Evolutionary conservation across 1,140 invertebrate species (phyloP).

Genomic region (Drosophila tsacasi): DNA sequence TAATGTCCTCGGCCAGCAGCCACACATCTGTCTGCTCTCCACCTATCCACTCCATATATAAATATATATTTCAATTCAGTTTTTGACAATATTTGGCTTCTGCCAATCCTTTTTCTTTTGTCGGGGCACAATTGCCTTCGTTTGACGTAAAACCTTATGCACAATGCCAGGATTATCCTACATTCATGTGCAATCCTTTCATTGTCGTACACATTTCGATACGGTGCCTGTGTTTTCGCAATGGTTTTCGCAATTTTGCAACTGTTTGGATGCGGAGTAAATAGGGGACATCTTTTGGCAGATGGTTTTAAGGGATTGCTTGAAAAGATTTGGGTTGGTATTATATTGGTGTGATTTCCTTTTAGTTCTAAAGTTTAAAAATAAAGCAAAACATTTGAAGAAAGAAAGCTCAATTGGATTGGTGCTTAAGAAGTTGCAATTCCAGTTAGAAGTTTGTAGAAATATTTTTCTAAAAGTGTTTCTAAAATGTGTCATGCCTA

Average conservation of each 20-base stretch:
- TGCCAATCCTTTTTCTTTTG: conserved; percentile 40
- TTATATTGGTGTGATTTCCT: too few species aligned
- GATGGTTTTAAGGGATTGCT: conserved; percentile 11
- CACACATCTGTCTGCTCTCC: conserved; percentile 27
- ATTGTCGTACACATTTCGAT: conserved; percentile 50
- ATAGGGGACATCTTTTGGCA: conserved; percentile 25
- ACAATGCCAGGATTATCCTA: conserved; percentile 62
- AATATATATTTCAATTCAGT: conserved; percentile 22
- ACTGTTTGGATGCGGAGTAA: conserved; percentile 34
- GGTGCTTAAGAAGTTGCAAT: not conserved
- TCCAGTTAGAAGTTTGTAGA: not conserved
- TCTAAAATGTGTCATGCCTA: too few species aligned
- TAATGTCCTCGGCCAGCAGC: conserved; percentile 48
- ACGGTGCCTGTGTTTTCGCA: conserved; percentile 21
- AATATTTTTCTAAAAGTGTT: not conserved
- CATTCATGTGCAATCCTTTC: conserved; percentile 38
- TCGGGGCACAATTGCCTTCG: conserved; percentile 31
- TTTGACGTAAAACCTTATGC: conserved; percentile 45
- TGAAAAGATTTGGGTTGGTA: not conserved
- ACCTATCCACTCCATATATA: not conserved
- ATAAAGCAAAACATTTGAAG: not conserved
- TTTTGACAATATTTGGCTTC: conserved; percentile 50
- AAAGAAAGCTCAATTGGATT: not conserved
- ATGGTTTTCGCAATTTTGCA: conserved; percentile 54
- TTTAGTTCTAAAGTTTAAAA: too few species aligned